Conservation (phyloP, 2,797 vertebrate genomes). For the Garrulus glandarius region DNA sequence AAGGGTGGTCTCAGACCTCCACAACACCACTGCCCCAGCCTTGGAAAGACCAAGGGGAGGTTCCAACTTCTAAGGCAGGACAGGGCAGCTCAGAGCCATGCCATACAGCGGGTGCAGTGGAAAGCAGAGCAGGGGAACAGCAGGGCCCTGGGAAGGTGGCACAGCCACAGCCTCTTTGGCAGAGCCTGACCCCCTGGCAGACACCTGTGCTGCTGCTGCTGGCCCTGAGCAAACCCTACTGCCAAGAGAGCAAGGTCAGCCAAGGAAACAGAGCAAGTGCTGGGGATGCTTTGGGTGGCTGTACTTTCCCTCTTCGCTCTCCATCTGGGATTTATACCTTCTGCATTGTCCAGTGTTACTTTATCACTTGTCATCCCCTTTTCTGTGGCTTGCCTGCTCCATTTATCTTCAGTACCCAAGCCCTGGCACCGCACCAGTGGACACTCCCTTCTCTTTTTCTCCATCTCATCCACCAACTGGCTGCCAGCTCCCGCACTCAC, state of each 20-base stretch:
- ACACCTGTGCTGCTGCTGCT: background rate
- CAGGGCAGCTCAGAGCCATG: background rate
- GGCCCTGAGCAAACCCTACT: background rate
- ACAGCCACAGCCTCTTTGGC: background rate
- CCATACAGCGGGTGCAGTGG: accelerated
- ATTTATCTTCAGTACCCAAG: background rate
- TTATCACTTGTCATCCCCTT: background rate
- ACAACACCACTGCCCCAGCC: background rate
- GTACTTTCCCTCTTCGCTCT: background rate
- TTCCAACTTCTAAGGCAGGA: background rate
- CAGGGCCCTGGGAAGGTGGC: background rate
- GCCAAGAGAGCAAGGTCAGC: background rate
- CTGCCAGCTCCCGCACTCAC: background rate
- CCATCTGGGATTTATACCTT: background rate
- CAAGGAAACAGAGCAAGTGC: background rate
- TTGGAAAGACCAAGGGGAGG: background rate
- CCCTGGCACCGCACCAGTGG: background rate
- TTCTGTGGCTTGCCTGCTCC: background rate
- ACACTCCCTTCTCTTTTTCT: background rate
- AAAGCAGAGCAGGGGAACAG: background rate
- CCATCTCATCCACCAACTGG: background rate
- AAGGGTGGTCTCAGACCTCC: background rate
- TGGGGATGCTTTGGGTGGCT: background rate
- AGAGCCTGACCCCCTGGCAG: background rate
- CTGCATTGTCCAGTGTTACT: background rate